phyloP scores from a whole-genome alignment of 2,888 invertebrate genomes.

The Steromphala cineraria region DNA sequence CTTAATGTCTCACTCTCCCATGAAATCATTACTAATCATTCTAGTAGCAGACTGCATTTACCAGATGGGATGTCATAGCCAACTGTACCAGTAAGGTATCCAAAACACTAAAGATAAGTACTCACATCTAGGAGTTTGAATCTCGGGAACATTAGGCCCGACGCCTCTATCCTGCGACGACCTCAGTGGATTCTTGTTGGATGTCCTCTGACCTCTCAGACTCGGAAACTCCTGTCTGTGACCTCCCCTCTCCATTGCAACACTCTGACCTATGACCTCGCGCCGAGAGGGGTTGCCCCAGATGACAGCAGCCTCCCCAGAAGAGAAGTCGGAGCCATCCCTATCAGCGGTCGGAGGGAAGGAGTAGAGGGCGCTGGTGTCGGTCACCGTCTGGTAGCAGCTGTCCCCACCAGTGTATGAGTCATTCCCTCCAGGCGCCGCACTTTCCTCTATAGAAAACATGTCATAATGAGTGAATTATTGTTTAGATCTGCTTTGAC shows the following conservation, averaged over 20 bases:
- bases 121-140: conserved; percentile 39
- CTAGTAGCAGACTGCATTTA: no score
- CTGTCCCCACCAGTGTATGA: not conserved
- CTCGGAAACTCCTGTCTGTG: not conserved
- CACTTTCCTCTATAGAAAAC: not conserved
- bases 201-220: not conserved
- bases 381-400: not conserved
- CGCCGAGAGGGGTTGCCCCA: not conserved
- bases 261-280: not conserved
- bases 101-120: not conserved
- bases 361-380: not conserved
- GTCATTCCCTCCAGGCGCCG: conserved; percentile 2
- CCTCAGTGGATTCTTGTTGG: not conserved
- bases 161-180: conserved; percentile 34
- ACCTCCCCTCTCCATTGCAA: not conserved
- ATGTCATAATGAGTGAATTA: not conserved
- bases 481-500: not conserved
- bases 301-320: not conserved
- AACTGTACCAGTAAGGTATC: no score
- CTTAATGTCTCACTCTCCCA: no score
- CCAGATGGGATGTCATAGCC: no score
- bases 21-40: no score
- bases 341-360: not conserved
- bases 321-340: not conserved
- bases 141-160: conserved; percentile 40